phyloP scores from a whole-genome alignment of 1,140 invertebrate genomes.

The Ceratina japonica region DNA sequence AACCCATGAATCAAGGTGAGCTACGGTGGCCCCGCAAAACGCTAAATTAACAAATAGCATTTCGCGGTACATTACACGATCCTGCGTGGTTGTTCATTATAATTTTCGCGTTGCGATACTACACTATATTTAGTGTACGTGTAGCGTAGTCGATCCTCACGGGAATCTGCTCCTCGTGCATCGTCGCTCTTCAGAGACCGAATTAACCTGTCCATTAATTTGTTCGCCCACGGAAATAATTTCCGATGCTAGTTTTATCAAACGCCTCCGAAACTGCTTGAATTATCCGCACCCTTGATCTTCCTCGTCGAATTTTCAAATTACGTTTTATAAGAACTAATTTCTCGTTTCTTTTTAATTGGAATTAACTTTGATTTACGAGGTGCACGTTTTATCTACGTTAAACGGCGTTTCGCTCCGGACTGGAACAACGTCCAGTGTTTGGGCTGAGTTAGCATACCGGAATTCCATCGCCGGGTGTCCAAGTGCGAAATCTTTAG shows the following conservation, averaged over 20 bases:
- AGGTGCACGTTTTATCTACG: too few relatives aligned
- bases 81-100: conserved; percentile 21
- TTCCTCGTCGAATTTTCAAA: too few relatives aligned
- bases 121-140: conserved; percentile 19
- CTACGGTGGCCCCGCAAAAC: neutral
- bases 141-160: conserved; percentile 11
- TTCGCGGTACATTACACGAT: neutral
- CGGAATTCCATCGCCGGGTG: conserved; percentile 14
- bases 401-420: neutral
- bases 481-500: conserved; percentile 54
- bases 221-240: conserved; percentile 4
- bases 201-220: conserved; percentile 32
- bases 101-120: conserved; percentile 26
- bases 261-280: too few relatives aligned
- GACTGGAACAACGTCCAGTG: neutral
- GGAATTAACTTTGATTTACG: neutral
- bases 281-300: too few relatives aligned
- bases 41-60: conserved; percentile 17
- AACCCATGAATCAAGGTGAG: neutral
- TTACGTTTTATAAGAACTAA: too few relatives aligned
- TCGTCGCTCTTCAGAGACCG: neutral
- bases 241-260: neutral
- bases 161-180: neutral
- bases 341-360: too few relatives aligned
- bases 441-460: neutral